Percentiles rank a stretch among this genome's conserved stretches.
phyloP scores from a whole-genome alignment of 35 echinoderm and acorn worm species.

The Chiridota heheva region DNA sequence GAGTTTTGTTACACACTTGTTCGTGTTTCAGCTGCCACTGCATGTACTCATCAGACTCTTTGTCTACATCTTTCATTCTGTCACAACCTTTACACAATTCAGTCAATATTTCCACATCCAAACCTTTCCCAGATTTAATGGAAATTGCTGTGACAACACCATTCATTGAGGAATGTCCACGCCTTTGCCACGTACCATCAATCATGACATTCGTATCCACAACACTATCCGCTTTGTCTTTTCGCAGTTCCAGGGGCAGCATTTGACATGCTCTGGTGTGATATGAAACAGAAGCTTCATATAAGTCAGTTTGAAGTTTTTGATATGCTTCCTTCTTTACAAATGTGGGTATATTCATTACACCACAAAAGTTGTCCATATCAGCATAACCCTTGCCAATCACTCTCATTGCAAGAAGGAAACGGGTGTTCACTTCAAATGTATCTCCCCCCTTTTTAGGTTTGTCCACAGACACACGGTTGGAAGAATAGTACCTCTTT shows the following conservation, averaged over 20 bases:
- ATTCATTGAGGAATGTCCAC: background rate
- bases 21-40: background rate
- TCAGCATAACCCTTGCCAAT: slow-evolving; percentile 16
- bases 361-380: slow-evolving; percentile 15
- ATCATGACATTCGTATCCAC: slow-evolving; percentile 3
- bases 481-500: background rate
- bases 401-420: background rate
- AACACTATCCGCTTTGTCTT: background rate
- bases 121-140: slow-evolving; percentile 3
- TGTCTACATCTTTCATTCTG: background rate
- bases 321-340: slow-evolving; percentile 11
- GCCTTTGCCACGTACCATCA: background rate
- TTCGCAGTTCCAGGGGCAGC: background rate
- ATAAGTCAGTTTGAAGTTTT: slow-evolving; percentile 14
- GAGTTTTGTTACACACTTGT: background rate
- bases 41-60: background rate
- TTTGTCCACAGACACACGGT: background rate
- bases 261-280: background rate
- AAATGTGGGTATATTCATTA: slow-evolving; percentile 2
- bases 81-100: slow-evolving; percentile 1
- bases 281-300: background rate
- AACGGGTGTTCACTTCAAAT: background rate
- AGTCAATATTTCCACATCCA: background rate
- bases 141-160: slow-evolving; percentile 1
- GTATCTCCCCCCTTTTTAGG: background rate